phyloP scores from a whole-genome alignment of 2,113 vertebrate genomes.

The Xerus inauris region DNA sequence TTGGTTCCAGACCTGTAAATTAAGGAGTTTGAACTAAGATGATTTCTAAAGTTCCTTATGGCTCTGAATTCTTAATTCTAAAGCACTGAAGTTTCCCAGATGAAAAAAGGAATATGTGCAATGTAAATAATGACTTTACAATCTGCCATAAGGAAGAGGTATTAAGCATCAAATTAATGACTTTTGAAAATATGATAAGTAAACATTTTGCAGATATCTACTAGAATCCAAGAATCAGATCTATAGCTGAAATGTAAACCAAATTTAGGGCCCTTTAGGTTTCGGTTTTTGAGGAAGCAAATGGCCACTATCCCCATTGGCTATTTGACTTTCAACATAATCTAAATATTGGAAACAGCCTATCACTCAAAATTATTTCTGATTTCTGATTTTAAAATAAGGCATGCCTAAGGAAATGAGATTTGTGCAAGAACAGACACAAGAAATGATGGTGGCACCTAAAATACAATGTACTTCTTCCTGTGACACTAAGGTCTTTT shows the following conservation, averaged over 20 bases:
- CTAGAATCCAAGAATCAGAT: background rate
- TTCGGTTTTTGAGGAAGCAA: background rate
- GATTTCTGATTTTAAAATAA: background rate
- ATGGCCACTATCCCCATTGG: background rate
- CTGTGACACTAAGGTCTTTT: conserved; percentile 7
- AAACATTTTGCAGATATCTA: background rate
- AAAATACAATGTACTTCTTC: background rate
- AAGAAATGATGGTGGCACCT: background rate
- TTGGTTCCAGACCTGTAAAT: conserved; percentile 21
- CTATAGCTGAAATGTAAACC: background rate
- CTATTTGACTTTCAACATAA: conserved; percentile 12
- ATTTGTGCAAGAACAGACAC: background rate
- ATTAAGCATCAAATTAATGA: background rate
- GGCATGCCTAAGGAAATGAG: background rate
- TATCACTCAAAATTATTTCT: background rate
- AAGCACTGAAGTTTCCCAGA: background rate
- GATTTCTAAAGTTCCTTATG: conserved; percentile 54
- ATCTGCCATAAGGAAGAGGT: background rate
- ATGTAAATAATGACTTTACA: conserved; percentile 38
- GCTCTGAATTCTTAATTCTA: conserved; percentile 48
- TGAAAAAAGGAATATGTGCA: background rate
- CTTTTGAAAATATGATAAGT: conserved; percentile 1
- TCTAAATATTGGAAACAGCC: background rate
- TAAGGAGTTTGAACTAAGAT: conserved; percentile 14
- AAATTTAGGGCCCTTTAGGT: background rate